phyloP scores from a whole-genome alignment of 2,113 vertebrate genomes.

The Coryphaenoides rupestris region DNA sequence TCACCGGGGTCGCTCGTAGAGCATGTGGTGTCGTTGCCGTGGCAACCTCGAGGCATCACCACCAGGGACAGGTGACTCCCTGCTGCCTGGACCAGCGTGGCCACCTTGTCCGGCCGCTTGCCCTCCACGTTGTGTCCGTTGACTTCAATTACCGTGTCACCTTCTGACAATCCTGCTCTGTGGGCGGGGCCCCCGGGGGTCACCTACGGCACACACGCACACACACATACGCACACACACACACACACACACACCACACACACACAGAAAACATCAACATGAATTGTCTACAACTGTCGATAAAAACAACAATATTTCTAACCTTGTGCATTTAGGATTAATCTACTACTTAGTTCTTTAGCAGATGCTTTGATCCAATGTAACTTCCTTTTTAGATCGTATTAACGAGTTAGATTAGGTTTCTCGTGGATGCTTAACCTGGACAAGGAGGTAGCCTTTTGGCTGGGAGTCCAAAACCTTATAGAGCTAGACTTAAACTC shows the following conservation, averaged over 20 bases:
- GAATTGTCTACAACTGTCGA: too few species aligned
- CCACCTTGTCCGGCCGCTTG: conserved; percentile 62
- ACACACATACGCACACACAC: too few species aligned
- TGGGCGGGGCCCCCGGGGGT: conserved; percentile 63
- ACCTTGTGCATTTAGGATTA: too few species aligned
- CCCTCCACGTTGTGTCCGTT: conserved; percentile 73
- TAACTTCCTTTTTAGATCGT: too few species aligned
- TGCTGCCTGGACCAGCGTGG: conserved; percentile 58
- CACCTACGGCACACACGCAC: conserved; percentile 56
- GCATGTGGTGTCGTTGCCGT: conserved; percentile 27
- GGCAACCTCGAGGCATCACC: conserved; percentile 44
- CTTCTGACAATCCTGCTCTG: conserved; percentile 65
- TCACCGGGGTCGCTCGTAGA: conserved; percentile 14
- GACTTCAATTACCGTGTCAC: conserved; percentile 74
- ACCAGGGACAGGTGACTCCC: conserved; percentile 47
- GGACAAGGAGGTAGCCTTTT: background rate
- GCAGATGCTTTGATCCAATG: too few species aligned
- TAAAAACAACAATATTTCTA: too few species aligned
- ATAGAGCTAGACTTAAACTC: background rate
- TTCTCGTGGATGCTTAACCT: background rate
- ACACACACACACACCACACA: too few species aligned
- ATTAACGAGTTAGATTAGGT: too few species aligned
- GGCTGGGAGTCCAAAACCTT: too few species aligned
- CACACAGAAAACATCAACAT: too few species aligned
- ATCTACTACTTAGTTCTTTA: too few species aligned